Evolutionary conservation across 1,140 invertebrate species (phyloP), one percentile per base, ranked within the genome.

Genomic region (Aplysia californica): DNA sequence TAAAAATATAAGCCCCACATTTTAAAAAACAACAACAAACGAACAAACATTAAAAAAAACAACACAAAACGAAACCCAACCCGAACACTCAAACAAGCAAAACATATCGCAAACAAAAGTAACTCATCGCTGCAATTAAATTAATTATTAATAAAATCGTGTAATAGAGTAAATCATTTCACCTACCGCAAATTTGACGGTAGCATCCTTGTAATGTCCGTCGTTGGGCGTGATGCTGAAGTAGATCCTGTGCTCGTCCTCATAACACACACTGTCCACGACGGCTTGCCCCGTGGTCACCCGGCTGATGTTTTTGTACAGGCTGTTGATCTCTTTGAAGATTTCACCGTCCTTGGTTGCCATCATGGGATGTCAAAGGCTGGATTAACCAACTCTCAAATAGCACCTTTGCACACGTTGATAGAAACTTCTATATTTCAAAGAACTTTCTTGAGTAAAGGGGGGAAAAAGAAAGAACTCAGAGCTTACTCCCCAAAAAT

Each of bases 191-290:
- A 72, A 72, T 26, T 61, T 72, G n/a, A n/a, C 31, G 2, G 35
- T 55, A 1, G 70, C 56, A 38, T 36, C 70, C 41, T 72, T 59
- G 36, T 72, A 72, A 41, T 39, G 41, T 4, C 70, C 70, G 20
- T 59, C 70, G 4, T 72, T 55, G 23, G 70, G 70, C 18, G 33
- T n/a, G 18, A n/a, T 4, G 31, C 10, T 65, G 33, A 6, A 59
- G 31, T 5, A 21, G 6, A 15, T 21, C 6, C 31, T 59, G 23
- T 21, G 21, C 5, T 26, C 3, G 36, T 66, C 64, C 31, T 10
- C 23, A 6, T 10, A 21, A 10, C 36, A 26, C 15, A 33, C 64
- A 33, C 31, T 29, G 21, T 31, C 26, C 21, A 71, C 3, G 55
- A n/a, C 21, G 1, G 44, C 70, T 21, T 72, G 70, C 1, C 70